These are phyloP conservation scores for Mycteria americana DNA, from an alignment of 2,797 vertebrate genomes.

Conservation along the genomic window DNA sequence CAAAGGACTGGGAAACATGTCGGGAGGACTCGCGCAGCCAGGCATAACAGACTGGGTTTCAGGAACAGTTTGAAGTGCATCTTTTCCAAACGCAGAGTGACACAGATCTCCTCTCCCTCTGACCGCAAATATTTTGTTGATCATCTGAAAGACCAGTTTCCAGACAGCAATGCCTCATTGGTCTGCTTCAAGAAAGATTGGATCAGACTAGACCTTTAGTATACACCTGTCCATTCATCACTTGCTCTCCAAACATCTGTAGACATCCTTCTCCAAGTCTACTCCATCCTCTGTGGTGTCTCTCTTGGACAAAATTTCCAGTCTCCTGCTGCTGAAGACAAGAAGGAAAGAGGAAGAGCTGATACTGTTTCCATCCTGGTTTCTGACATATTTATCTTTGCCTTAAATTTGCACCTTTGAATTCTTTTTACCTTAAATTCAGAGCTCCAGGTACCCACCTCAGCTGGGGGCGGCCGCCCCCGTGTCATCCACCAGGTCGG, in stretches of 20 bases:
- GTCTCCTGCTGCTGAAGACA: background rate
- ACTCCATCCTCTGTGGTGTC: background rate
- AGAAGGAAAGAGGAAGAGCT: background rate
- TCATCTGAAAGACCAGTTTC: background rate
- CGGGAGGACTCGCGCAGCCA: background rate
- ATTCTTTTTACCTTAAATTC: background rate
- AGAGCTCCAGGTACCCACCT: background rate
- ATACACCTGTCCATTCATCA: background rate
- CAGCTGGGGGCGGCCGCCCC: constrained; percentile 3
- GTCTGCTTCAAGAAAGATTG: background rate
- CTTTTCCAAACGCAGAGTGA: background rate
- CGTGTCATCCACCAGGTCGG: constrained; percentile 76
- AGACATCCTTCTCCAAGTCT: background rate
- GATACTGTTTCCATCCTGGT: background rate
- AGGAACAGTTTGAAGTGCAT: background rate
- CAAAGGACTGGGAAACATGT: background rate
- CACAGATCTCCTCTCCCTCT: background rate
- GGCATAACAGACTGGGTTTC: background rate
- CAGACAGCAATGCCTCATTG: background rate
- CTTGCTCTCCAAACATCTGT: background rate
- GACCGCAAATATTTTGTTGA: background rate
- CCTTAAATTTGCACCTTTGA: background rate
- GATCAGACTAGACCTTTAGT: background rate
- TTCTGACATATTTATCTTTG: background rate
- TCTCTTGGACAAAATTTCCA: background rate